Base-by-base conservation (phyloP, 1,140 invertebrate genomes). In the Drosophila orosa region DNA sequence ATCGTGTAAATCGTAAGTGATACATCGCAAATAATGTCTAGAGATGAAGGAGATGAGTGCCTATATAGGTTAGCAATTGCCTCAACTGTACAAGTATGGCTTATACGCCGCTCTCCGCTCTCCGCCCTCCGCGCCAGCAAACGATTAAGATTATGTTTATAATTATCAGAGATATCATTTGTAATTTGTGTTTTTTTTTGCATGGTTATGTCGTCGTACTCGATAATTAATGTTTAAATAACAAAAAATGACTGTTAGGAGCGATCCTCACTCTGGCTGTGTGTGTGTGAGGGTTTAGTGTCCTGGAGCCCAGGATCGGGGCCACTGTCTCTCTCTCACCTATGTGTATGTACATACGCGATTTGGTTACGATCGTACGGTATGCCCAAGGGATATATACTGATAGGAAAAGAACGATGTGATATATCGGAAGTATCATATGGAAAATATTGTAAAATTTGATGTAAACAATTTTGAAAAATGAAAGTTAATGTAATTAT, bases 31-130 rank as follows among this genome's bases (percentile, higher is more conserved):
- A 78, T 86, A 76, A 56, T 73, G 40, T 56, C 61, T 73, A 57
- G 40, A 50, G 66, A 79, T 52, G 71, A 87, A 89, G 63, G 59
- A 73, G 80, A 83, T 61, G 59, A 66, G 80, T 83, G 84, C 76
- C 74, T 35, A 24, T 83, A 79, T 83, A 79, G 79, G 50, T 87
- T 76, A 83, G 83, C 80, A 75, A 54, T 83, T 80, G 82, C 79
- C 79, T 79, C 72, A 86, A 89, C 83, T 87, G 83, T 87, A 87
- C 83, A 87, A 54, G 73, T 78, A 87, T 87, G 83, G 83, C 83
- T 73, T 67, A 80, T 77, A 69, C 77, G 69, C 65, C 67, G 50
- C 65, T 35, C 31, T 54, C 65, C 67, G 50, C 65, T 35, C 31
- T 54, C 8, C 48, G 24, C 37, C 17, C 15, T 37, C 50, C 60